A percentile compares a stretch with the other conserved stretches of the same genome.
phyloP scores from a whole-genome alignment of 2,797 vertebrate genomes.

The Schizopygopsis pylzovi region DNA sequence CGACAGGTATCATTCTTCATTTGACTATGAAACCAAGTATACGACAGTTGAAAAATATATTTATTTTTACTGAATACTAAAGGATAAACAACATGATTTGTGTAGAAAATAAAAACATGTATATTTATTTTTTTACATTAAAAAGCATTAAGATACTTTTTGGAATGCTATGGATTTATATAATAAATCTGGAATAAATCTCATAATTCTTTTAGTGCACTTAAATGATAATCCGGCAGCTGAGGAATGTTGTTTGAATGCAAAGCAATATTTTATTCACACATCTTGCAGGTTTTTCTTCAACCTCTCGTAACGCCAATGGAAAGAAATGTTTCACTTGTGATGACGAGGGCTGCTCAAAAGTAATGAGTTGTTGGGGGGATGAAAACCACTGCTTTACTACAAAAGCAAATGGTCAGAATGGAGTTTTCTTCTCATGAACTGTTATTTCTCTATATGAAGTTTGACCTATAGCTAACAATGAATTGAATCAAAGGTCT shows the following conservation, averaged over 20 bases:
- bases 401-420: background rate
- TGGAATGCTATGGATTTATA: background rate
- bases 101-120: background rate
- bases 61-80: background rate
- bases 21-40: background rate
- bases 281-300: background rate
- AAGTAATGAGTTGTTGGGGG: background rate
- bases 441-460: background rate
- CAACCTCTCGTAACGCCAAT: background rate
- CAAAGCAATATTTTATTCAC: background rate
- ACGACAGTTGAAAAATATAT: background rate
- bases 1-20: background rate
- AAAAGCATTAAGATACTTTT: no score
- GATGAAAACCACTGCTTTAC: slow-evolving; percentile 7
- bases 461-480: background rate
- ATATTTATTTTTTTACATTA: no score
- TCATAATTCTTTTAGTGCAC: no score
- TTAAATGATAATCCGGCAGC: no score
- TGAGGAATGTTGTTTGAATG: background rate
- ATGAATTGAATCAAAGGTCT: no score
- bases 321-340: slow-evolving; percentile 3
- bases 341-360: background rate
- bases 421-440: background rate
- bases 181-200: no score
- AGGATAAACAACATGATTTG: background rate